Percentiles rank a stretch among this genome's conserved stretches.
These are phyloP conservation scores for Sinelater perroti DNA, from an alignment of 2,888 invertebrate species.

Conservation along the genomic window DNA sequence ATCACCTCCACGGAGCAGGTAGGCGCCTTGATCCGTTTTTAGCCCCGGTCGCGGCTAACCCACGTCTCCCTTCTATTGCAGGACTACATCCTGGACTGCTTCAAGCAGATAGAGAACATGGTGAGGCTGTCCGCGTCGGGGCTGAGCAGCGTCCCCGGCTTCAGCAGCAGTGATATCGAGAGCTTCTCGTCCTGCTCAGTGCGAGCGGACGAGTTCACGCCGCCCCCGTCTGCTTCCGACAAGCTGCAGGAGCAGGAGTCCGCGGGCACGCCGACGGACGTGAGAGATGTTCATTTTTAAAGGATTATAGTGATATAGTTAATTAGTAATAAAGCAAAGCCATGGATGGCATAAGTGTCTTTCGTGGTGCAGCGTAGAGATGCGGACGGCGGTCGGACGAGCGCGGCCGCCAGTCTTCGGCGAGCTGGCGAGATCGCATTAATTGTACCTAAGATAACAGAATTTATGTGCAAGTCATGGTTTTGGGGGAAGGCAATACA, in stretches of 20 bases:
- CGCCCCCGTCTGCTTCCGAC: constrained; percentile 56
- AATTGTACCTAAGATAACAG: constrained; percentile 39
- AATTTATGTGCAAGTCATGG: constrained; percentile 43
- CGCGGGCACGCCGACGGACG: constrained; percentile 86
- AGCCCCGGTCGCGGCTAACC: too few relatives aligned
- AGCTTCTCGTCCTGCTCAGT: constrained; percentile 37
- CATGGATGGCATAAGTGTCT: constrained; percentile 38
- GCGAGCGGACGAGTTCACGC: constrained; percentile 53
- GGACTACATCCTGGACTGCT: constrained; percentile 83
- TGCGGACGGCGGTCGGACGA: too few relatives aligned
- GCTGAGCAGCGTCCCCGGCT: constrained; percentile 49
- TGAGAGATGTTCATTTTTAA: constrained; percentile 80
- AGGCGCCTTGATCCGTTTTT: too few relatives aligned
- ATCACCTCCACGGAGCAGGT: constrained; percentile 88
- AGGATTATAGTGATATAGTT: constrained; percentile 37
- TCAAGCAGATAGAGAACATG: constrained; percentile 82
- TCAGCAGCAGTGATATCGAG: constrained; percentile 25
- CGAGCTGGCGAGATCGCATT: too few relatives aligned
- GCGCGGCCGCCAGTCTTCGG: too few relatives aligned
- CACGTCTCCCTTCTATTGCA: too few relatives aligned
- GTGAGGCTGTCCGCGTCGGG: constrained; percentile 62
- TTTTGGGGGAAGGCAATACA: constrained; percentile 60
- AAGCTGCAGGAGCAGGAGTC: constrained; percentile 71
- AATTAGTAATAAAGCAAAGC: constrained; percentile 31
- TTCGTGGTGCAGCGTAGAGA: constrained; percentile 29